Conservation (phyloP, 2,797 vertebrate genomes). For the Lacerta agilis region DNA sequence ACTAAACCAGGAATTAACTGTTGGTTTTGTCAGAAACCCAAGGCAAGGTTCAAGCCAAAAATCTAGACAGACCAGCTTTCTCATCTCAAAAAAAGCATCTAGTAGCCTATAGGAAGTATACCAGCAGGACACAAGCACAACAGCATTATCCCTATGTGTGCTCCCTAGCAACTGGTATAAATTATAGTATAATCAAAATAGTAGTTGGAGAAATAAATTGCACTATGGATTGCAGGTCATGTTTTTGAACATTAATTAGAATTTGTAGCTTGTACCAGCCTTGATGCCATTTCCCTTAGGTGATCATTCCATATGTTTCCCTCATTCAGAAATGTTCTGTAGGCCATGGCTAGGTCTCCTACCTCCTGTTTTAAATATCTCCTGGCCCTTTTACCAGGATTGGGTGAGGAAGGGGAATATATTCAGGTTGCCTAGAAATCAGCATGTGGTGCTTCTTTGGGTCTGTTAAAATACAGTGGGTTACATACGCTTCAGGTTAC, state of each 20-base stretch:
- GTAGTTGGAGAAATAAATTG: not conserved
- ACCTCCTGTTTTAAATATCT: not conserved
- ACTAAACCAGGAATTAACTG: not conserved
- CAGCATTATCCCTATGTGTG: too few relatives aligned
- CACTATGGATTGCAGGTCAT: not conserved
- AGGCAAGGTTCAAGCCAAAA: too few relatives aligned
- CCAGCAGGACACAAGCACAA: too few relatives aligned
- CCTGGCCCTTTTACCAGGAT: not conserved
- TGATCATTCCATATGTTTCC: not conserved
- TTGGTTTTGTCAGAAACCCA: not conserved
- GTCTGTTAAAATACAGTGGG: not conserved
- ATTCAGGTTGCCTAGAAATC: not conserved
- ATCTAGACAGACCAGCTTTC: not conserved
- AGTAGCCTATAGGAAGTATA: too few relatives aligned
- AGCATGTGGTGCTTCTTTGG: not conserved
- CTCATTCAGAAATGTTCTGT: not conserved
- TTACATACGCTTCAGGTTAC: too few relatives aligned
- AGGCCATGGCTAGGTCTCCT: too few relatives aligned
- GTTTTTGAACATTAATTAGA: not conserved
- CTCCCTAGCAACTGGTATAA: too few relatives aligned
- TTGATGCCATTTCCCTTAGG: not conserved
- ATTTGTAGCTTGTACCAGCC: not conserved
- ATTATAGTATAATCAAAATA: not conserved
- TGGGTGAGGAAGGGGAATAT: not conserved
- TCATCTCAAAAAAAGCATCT: not conserved